phyloP scores from a whole-genome alignment of 2,797 vertebrate species.

The Lepilemur septentrionalis region DNA sequence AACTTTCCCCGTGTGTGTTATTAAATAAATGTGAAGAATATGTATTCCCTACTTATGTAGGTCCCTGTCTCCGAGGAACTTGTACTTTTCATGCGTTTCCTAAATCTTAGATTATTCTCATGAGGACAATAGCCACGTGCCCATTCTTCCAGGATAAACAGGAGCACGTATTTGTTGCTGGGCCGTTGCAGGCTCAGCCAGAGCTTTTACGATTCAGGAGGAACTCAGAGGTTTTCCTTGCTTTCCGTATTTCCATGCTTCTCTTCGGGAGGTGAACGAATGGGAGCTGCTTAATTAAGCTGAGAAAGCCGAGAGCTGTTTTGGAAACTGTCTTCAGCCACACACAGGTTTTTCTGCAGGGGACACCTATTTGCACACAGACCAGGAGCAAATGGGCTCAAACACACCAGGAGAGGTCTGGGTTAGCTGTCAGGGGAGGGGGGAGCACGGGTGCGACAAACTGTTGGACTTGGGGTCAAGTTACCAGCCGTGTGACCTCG shows the following conservation, averaged over 20 bases:
- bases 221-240: not conserved
- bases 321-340: not conserved
- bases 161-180: accelerated
- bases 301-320: not conserved
- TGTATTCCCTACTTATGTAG: accelerated
- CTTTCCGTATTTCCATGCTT: not conserved
- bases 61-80: no score
- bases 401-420: not conserved
- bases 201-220: not conserved
- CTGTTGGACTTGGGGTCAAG: not conserved
- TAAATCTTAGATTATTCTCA: not conserved
- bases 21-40: not conserved
- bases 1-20: accelerated
- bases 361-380: not conserved
- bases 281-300: not conserved
- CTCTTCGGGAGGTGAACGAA: not conserved
- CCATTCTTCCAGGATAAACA: not conserved
- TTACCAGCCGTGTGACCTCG: not conserved
- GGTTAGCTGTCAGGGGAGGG: not conserved
- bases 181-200: not conserved
- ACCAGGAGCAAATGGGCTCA: not conserved
- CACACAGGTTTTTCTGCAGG: not conserved
- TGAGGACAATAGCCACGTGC: accelerated
- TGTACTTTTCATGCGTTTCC: not conserved
- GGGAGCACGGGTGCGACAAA: not conserved